Evolutionary conservation across 1,140 invertebrate species (phyloP).

Genomic region (Lutraria rhynchaena): DNA sequence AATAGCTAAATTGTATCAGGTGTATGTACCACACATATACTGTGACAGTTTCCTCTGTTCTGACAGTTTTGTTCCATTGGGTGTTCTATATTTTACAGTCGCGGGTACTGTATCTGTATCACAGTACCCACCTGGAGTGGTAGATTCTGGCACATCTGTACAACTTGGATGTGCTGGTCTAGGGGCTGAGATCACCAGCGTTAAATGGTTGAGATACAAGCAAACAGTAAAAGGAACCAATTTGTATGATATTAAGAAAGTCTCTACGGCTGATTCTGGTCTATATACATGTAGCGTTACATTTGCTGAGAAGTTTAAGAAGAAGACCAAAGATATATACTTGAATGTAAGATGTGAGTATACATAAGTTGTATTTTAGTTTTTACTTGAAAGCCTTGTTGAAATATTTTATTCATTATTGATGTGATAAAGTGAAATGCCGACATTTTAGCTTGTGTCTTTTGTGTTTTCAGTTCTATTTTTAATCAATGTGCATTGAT

Average conservation of each 20-base stretch:
- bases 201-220: slow-evolving; percentile 44
- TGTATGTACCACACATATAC: no score
- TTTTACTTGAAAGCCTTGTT: no score
- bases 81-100: background rate
- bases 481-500: no score
- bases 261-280: slow-evolving; percentile 18
- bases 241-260: background rate
- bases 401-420: no score
- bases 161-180: slow-evolving; percentile 7
- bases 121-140: slow-evolving; percentile 33
- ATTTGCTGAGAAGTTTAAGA: background rate
- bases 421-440: no score
- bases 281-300: slow-evolving; percentile 45
- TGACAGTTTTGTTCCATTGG: no score
- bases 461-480: no score
- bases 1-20: no score
- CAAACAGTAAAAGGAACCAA: background rate
- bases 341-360: slow-evolving; percentile 58
- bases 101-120: slow-evolving; percentile 16
- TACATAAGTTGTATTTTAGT: no score
- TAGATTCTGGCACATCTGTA: slow-evolving; percentile 13
- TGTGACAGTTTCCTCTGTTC: no score
- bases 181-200: background rate
- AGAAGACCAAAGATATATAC: slow-evolving; percentile 5
- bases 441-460: no score